A percentile compares a stretch with the other conserved stretches of the same genome.
These are phyloP conservation scores for Coccyzus lansbergi DNA, from an alignment of 2,797 vertebrate genomes.

Conservation along the genomic window DNA sequence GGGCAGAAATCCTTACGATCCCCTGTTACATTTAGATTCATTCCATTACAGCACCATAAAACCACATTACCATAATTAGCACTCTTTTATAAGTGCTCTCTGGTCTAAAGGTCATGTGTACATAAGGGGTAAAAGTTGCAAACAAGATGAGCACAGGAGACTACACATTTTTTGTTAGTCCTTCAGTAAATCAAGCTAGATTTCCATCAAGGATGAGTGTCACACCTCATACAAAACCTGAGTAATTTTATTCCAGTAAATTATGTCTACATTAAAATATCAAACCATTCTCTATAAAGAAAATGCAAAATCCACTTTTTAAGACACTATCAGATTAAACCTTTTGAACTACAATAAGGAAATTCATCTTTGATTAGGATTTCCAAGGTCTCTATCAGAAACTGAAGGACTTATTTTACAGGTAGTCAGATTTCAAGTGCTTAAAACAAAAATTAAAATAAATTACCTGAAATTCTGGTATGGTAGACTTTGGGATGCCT, in stretches of 20 bases:
- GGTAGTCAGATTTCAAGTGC: neutral
- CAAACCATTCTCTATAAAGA: neutral
- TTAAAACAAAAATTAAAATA: slow-evolving; percentile 56
- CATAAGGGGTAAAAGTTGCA: slow-evolving; percentile 3
- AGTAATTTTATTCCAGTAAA: neutral
- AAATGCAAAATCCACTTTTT: neutral
- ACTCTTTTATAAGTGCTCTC: neutral
- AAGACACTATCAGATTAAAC: neutral
- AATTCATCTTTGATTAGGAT: neutral
- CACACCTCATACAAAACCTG: neutral
- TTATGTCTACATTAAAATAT: neutral
- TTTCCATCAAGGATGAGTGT: neutral
- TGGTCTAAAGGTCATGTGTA: neutral
- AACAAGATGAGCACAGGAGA: neutral
- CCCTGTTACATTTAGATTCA: no score
- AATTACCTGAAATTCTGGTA: slow-evolving; percentile 93
- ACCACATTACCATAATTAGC: neutral
- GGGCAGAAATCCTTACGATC: no score
- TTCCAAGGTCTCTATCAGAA: neutral
- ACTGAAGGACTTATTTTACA: neutral
- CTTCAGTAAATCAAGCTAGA: neutral
- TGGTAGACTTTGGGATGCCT: slow-evolving; percentile 76
- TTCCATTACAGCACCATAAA: neutral
- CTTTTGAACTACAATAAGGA: neutral
- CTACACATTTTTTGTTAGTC: neutral